phyloP scores from a whole-genome alignment of 1,140 invertebrate genomes.

The Nomia melanderi region DNA sequence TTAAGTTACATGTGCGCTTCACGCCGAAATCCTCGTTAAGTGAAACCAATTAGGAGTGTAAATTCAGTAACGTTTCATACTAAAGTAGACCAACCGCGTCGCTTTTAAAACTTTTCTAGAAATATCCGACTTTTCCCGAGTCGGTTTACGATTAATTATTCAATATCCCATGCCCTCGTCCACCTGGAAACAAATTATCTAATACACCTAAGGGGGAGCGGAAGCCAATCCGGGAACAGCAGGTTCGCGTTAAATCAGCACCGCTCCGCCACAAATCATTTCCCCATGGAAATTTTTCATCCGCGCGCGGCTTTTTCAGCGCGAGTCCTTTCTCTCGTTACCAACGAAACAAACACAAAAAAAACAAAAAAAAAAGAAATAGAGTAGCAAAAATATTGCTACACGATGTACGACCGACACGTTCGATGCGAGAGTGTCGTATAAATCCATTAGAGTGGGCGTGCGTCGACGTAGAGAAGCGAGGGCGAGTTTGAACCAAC shows the following conservation, averaged over 20 bases:
- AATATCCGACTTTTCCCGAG: too few species aligned
- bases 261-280: background rate
- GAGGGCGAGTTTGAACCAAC: too few species aligned
- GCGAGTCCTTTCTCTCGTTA: background rate
- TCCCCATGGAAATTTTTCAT: background rate
- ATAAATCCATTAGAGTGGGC: conserved; percentile 27
- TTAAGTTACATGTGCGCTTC: too few species aligned
- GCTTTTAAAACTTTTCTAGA: too few species aligned
- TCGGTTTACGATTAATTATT: too few species aligned
- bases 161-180: background rate
- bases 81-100: too few species aligned
- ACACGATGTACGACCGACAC: conserved; percentile 6
- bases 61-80: too few species aligned
- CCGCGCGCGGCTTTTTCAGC: background rate
- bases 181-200: background rate
- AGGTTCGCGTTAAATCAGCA: background rate
- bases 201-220: background rate
- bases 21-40: too few species aligned
- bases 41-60: too few species aligned
- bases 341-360: background rate
- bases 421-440: conserved; percentile 1
- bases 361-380: too few species aligned
- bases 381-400: background rate
- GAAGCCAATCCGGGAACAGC: background rate
- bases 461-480: background rate